Evolutionary conservation across 2,888 invertebrate genomes (phyloP), one percentile per base, ranked within the genome.

Genomic region (Labia minor): DNA sequence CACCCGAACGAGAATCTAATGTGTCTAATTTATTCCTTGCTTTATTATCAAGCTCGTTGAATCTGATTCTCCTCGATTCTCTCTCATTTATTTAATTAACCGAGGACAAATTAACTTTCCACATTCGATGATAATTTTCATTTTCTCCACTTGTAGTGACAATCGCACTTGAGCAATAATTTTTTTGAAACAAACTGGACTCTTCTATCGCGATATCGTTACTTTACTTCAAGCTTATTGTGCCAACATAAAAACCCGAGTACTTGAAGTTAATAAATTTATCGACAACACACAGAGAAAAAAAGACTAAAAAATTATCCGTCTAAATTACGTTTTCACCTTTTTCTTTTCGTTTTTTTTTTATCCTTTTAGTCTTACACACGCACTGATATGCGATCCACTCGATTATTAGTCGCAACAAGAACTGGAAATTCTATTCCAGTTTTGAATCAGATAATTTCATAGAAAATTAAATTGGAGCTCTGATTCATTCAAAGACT

Each of bases 401-500:
- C 49, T 49, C 49, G 14, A 49, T 49, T 49, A 49, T 49, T 49
- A 49, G n/a, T 49, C 49, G 3, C 14, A n/a, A 49, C 49, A 14
- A n/a, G 49, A 16, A 49, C 49, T 49, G 49, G 49, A 49, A 49
- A 49, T 49, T 49, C 49, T 49, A 49, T 49, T 49, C 49, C 49
- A 49, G 49, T 49, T 49, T 49, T 49, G 49, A 49, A 49, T 49
- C 49, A 49, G 49, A 49, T 49, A 49, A 49, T 49, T 49, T 49
- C 49, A 49, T 49, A 49, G 49, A 49, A 49, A 49, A n/a, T 49
- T n/a, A 49, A 49, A n/a, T 49, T 11, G 49, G 49, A 49, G 49
- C 49, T 49, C 49, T 49, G 49, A 49, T 49, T 49, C 49, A 49
- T 49, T 49, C 49, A 49, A 2, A 49, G 49, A n/a, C 49, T 49